A percentile compares a stretch with the other conserved stretches of the same genome.
phyloP scores from a whole-genome alignment of 2,797 vertebrate species.

The Notolabrus celidotus region DNA sequence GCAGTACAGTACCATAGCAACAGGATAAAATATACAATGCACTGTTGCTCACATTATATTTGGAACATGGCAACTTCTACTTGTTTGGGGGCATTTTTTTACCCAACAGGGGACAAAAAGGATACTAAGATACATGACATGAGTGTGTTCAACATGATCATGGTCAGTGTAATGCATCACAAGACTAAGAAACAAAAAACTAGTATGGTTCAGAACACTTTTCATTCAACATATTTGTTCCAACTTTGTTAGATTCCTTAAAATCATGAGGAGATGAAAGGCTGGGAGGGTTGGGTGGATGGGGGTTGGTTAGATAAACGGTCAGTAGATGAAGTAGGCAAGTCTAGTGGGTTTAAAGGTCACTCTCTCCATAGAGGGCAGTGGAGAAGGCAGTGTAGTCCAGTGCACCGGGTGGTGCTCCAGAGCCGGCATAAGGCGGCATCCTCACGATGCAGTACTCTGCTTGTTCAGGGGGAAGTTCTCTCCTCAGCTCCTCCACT shows the following conservation, averaged over 20 bases:
- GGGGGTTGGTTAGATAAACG: constrained; percentile 19
- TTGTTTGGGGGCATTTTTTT: constrained; percentile 30
- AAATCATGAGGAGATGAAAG: constrained; percentile 41
- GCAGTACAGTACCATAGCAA: constrained; percentile 26
- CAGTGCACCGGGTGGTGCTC: constrained; percentile 91
- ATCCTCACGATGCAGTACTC: constrained; percentile 98
- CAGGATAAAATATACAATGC: constrained; percentile 28
- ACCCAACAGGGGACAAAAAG: constrained; percentile 6
- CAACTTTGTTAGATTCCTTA: constrained; percentile 40
- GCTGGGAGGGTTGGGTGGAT: not conserved
- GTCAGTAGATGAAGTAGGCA: not conserved
- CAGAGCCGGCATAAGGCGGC: constrained; percentile 90
- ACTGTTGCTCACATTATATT: constrained; percentile 24
- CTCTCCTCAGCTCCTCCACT: constrained; percentile 93
- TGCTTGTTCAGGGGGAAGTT: constrained; percentile 96
- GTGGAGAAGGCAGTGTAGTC: constrained; percentile 99
- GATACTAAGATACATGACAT: constrained; percentile 21
- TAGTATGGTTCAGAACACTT: constrained; percentile 42
- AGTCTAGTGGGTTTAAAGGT: constrained; percentile 89
- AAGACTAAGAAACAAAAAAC: constrained; percentile 44
- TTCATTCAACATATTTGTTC: constrained; percentile 46
- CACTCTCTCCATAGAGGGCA: constrained; percentile 98
- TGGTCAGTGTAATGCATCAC: constrained; percentile 34
- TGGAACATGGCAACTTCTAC: constrained; percentile 13
- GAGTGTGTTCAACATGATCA: constrained; percentile 44